Percentiles rank a stretch among this genome's conserved stretches.
These are phyloP conservation scores for Sebastolobus altivelis DNA, from an alignment of 2,797 vertebrate genomes.

Conservation along the genomic window DNA sequence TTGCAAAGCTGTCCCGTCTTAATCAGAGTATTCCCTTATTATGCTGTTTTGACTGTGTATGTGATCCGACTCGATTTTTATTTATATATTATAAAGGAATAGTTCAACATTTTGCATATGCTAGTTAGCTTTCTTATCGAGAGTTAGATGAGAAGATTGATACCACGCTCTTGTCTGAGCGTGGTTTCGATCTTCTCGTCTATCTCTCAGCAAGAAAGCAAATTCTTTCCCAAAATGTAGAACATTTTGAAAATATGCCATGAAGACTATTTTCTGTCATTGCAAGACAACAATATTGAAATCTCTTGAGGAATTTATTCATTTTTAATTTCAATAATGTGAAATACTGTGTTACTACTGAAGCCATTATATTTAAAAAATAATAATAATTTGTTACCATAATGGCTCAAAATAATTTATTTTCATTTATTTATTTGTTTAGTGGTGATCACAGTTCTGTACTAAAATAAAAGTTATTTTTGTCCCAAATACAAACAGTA, in stretches of 20 bases:
- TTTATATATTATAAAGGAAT: conserved; percentile 17
- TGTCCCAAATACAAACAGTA: conserved; percentile 24
- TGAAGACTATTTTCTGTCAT: neutral
- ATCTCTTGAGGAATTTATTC: neutral
- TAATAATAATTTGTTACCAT: conserved; percentile 5
- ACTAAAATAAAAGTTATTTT: conserved; percentile 2
- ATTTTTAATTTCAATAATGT: conserved; percentile 1
- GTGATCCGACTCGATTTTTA: conserved; percentile 5
- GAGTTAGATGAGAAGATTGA: neutral
- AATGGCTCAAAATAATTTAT: conserved; percentile 28
- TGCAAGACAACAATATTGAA: neutral
- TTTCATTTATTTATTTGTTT: conserved; percentile 40
- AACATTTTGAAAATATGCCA: conserved; percentile 30
- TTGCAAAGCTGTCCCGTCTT: conserved; percentile 51
- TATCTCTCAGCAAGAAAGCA: neutral
- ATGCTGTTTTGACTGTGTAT: conserved; percentile 36
- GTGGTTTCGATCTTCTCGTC: neutral
- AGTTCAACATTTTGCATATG: conserved; percentile 1
- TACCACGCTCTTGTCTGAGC: neutral
- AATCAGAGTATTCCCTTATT: conserved; percentile 37
- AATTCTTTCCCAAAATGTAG: neutral
- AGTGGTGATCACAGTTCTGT: conserved; percentile 32
- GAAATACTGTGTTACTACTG: conserved; percentile 7
- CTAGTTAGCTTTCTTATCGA: neutral
- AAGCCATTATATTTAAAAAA: neutral